These are phyloP conservation scores for Gobionotothen gibberifrons DNA, from an alignment of 2,797 vertebrate species.

Conservation along the genomic window DNA sequence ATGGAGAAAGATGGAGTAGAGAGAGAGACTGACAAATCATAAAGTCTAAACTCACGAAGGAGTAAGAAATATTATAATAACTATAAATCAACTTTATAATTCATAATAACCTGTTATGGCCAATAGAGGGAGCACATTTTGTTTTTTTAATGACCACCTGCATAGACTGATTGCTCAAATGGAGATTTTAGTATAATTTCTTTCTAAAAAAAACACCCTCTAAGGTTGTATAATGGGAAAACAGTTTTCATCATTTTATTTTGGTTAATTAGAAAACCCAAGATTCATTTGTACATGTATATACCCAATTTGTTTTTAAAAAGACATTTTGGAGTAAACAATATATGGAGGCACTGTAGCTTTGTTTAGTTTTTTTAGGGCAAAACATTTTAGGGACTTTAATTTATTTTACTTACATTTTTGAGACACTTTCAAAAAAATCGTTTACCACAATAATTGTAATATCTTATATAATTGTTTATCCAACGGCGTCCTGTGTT, in stretches of 20 bases:
- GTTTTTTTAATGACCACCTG: background rate
- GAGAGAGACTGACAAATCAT: slow-evolving; percentile 1
- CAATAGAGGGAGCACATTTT: slow-evolving; percentile 16
- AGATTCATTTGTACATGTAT: background rate
- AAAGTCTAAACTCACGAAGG: background rate
- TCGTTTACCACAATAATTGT: background rate
- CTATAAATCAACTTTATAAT: background rate
- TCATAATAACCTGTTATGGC: background rate
- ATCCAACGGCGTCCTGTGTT: background rate
- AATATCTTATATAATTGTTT: background rate
- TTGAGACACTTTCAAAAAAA: background rate
- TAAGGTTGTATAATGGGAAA: background rate
- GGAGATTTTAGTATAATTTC: background rate
- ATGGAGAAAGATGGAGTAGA: slow-evolving; percentile 20
- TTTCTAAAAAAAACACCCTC: background rate
- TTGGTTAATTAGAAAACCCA: background rate
- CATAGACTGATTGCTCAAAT: background rate
- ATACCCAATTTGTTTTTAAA: background rate
- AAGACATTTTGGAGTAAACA: background rate
- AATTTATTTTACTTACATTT: background rate
- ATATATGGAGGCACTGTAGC: too few relatives aligned
- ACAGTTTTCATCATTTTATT: background rate
- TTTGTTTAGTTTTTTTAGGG: background rate
- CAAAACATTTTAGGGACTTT: background rate
- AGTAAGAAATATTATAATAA: background rate